Conservation (phyloP, 2,888 invertebrate genomes). For the Synanthedon vespiformis region DNA sequence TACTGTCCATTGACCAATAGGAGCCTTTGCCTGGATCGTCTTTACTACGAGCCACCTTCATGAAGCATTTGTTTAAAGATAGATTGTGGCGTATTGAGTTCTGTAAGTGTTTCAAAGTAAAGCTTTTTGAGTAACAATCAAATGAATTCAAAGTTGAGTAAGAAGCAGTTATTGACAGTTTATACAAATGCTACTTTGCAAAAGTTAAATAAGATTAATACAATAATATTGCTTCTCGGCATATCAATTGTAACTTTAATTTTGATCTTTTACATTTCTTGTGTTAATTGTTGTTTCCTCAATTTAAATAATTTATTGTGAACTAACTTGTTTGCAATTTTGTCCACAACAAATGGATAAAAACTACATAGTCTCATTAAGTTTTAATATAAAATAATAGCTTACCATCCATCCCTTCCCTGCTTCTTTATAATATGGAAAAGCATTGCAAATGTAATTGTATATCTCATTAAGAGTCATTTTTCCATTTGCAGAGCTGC, state of each 20-base stretch:
- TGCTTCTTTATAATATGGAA: slow-evolving; percentile 78
- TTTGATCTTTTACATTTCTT: too few species aligned
- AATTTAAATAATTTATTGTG: too few species aligned
- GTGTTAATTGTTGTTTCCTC: too few species aligned
- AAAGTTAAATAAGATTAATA: too few species aligned
- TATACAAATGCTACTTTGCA: too few species aligned
- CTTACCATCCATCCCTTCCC: slow-evolving; percentile 80
- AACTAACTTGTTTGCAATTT: too few species aligned
- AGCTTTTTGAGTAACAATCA: too few species aligned
- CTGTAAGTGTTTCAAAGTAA: slow-evolving; percentile 45
- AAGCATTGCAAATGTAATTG: slow-evolving; percentile 78
- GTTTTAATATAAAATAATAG: background rate
- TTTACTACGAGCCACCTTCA: slow-evolving; percentile 77
- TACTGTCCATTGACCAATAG: slow-evolving; percentile 73
- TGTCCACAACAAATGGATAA: background rate
- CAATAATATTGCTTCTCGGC: too few species aligned
- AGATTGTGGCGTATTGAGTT: slow-evolving; percentile 80
- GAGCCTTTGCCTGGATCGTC: slow-evolving; percentile 80
- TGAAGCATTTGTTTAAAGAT: slow-evolving; percentile 79
- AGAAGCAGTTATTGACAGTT: too few species aligned
- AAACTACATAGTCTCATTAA: background rate
- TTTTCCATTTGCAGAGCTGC: slow-evolving; percentile 74
- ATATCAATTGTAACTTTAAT: too few species aligned
- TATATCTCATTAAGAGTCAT: slow-evolving; percentile 82
- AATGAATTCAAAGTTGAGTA: too few species aligned